A percentile compares a stretch with the other conserved stretches of the same genome.
phyloP scores from a whole-genome alignment of 2,888 invertebrate species.

The Drosophila mettleri region DNA sequence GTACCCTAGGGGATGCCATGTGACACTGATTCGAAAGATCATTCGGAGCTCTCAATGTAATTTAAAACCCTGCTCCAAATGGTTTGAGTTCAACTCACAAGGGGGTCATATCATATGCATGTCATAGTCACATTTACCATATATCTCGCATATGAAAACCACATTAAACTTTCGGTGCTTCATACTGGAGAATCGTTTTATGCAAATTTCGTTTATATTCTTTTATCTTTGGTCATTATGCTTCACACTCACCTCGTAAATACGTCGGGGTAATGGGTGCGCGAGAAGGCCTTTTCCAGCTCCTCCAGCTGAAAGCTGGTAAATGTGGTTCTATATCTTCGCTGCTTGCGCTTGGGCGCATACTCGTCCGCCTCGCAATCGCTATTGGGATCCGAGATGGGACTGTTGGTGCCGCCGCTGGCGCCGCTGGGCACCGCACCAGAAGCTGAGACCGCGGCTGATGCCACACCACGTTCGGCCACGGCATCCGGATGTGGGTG shows the following conservation, averaged over 20 bases:
- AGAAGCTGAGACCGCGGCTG: slow-evolving; percentile 47
- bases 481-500: slow-evolving; percentile 83
- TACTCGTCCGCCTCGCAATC: slow-evolving; percentile 90
- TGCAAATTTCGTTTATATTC: slow-evolving; percentile 60
- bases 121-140: slow-evolving; percentile 34
- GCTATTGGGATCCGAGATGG: slow-evolving; percentile 88
- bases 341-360: slow-evolving; percentile 94
- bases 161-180: slow-evolving; percentile 21
- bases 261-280: slow-evolving; percentile 99
- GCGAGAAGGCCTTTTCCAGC: slow-evolving; percentile 97
- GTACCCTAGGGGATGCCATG: slow-evolving; percentile 24
- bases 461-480: slow-evolving; percentile 84
- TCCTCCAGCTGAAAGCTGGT: slow-evolving; percentile 98
- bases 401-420: slow-evolving; percentile 84
- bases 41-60: slow-evolving; percentile 25
- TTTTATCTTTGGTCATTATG: slow-evolving; percentile 34
- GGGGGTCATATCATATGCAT: slow-evolving; percentile 19
- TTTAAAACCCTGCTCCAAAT: slow-evolving; percentile 43
- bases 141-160: slow-evolving; percentile 39
- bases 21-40: slow-evolving; percentile 31
- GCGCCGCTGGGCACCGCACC: slow-evolving; percentile 81
- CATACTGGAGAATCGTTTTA: slow-evolving; percentile 48
- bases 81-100: slow-evolving; percentile 13
- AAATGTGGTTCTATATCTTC: slow-evolving; percentile 96
- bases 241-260: slow-evolving; percentile 92